These are phyloP conservation scores for Panorpa germanica DNA, from an alignment of 2,888 invertebrate genomes.

Conservation along the genomic window DNA sequence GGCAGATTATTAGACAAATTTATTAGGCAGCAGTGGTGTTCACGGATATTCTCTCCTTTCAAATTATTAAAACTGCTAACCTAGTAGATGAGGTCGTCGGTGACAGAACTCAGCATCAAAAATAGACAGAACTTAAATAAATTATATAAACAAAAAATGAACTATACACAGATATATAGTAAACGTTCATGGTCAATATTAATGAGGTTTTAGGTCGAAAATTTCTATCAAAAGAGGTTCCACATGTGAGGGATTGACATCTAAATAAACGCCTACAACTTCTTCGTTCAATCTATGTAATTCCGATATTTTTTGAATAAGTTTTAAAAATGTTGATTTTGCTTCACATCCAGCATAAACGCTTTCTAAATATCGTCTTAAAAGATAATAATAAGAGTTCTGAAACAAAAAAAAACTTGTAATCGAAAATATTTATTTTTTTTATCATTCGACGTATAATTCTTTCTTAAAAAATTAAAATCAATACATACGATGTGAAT, in stretches of 20 bases:
- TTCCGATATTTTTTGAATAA: constrained; percentile 83
- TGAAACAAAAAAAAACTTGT: constrained; percentile 22
- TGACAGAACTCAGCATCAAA: too few species aligned
- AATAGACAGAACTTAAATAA: too few species aligned
- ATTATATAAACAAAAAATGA: too few species aligned
- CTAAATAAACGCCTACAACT: constrained; percentile 79
- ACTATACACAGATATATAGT: too few species aligned
- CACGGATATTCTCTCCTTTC: too few species aligned
- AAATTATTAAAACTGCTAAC: too few species aligned
- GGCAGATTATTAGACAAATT: too few species aligned
- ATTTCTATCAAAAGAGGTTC: constrained; percentile 90
- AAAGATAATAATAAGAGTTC: constrained; percentile 79
- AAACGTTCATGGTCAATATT: constrained; percentile 22
- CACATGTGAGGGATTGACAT: constrained; percentile 79
- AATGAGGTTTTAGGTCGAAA: constrained; percentile 66
- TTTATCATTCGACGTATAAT: not conserved
- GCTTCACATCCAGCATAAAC: constrained; percentile 74
- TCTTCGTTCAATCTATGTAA: constrained; percentile 76
- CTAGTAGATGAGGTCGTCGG: too few species aligned
- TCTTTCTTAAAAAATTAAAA: too few species aligned
- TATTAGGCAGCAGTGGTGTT: too few species aligned
- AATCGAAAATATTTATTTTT: constrained; percentile 6
- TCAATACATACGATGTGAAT: not conserved
- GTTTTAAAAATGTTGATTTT: constrained; percentile 65
- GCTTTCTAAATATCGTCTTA: constrained; percentile 68